A percentile compares a stretch with the other conserved stretches of the same genome.
These are phyloP conservation scores for Trichomalopsis sarcophagae DNA, from an alignment of 1,140 invertebrate genomes.

Conservation along the genomic window DNA sequence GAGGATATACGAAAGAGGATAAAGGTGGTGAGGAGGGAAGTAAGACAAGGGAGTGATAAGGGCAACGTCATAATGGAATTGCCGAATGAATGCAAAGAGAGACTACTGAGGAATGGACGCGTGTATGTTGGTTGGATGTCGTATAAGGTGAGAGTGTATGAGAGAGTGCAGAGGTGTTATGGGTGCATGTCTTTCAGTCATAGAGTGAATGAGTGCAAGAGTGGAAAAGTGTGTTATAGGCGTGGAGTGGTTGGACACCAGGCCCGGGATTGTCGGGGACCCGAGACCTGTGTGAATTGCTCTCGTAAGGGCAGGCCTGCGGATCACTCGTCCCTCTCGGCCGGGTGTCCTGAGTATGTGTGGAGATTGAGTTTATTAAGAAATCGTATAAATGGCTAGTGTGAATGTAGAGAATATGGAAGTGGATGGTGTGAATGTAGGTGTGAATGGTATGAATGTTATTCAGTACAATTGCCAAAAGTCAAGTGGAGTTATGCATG, in stretches of 20 bases:
- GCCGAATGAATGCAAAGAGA: no score
- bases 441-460: not conserved
- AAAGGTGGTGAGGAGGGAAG: no score
- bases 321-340: not conserved
- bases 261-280: not conserved
- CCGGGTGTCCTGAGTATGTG: not conserved
- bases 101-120: no score
- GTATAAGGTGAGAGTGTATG: not conserved
- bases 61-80: no score
- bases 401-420: not conserved
- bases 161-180: conserved; percentile 75
- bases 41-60: no score
- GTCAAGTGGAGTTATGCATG: no score
- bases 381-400: not conserved
- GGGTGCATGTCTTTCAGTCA: conserved; percentile 80
- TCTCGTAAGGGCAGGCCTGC: not conserved
- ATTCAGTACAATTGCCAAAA: no score
- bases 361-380: not conserved
- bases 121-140: no score
- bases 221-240: conserved; percentile 79
- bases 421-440: not conserved
- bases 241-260: not conserved
- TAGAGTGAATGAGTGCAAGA: conserved; percentile 60
- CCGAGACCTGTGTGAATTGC: not conserved
- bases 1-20: no score